phyloP scores from a whole-genome alignment of 2,797 vertebrate genomes.

The Eulemur albifrons region DNA sequence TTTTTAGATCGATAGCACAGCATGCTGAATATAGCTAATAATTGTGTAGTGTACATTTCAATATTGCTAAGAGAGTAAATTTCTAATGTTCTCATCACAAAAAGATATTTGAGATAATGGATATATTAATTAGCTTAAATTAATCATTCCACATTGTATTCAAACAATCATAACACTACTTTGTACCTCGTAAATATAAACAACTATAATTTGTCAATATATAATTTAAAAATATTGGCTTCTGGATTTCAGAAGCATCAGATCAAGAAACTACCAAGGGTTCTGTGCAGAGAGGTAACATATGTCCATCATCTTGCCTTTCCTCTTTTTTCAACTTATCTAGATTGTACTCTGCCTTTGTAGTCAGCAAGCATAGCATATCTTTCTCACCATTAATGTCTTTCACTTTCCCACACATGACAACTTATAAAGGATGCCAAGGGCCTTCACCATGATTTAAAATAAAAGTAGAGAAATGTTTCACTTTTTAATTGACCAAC shows the following conservation, averaged over 20 bases:
- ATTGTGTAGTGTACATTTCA: not conserved
- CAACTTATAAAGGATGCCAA: not conserved
- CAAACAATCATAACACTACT: not conserved
- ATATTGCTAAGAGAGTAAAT: not conserved
- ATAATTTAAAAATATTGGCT: not conserved
- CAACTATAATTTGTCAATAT: not conserved
- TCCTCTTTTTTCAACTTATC: not conserved
- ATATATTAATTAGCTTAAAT: not conserved
- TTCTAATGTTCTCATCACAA: not conserved
- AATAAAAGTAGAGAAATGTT: not conserved
- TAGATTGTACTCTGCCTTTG: not conserved
- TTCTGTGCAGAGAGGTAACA: not conserved
- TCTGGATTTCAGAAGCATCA: not conserved
- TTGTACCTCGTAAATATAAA: not conserved
- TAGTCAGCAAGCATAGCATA: not conserved
- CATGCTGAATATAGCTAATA: not conserved
- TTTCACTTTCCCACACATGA: not conserved
- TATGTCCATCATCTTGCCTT: not conserved
- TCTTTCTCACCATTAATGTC: not conserved
- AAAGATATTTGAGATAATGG: not conserved
- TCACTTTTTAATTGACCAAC: not conserved
- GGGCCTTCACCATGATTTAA: not conserved
- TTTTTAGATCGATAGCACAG: not conserved
- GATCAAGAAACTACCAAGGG: not conserved
- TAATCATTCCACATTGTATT: not conserved